Conservation (phyloP, 92 coral and sea anemone genomes). For the Heteractis magnifica region DNA sequence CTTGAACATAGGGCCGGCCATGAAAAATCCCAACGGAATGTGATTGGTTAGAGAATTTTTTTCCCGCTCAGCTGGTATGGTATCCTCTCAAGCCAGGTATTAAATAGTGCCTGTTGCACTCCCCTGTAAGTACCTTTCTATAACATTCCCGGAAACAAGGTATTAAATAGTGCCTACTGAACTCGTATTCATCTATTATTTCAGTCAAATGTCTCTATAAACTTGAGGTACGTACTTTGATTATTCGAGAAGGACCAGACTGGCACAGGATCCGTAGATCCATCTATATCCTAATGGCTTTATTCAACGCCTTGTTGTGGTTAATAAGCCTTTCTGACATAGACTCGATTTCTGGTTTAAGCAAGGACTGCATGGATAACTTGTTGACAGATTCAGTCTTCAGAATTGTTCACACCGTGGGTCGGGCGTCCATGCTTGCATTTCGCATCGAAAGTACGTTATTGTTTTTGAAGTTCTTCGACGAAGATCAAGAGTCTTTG, state of each 20-base stretch:
- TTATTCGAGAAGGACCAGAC: conserved; percentile 46
- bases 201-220: conserved; percentile 54
- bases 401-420: conserved; percentile 52
- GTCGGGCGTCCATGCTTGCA: conserved; percentile 59
- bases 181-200: not conserved
- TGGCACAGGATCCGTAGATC: conserved; percentile 59
- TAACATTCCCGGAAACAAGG: too few relatives aligned
- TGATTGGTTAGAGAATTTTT: too few relatives aligned
- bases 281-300: conserved; percentile 46
- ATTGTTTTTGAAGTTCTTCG: conserved; percentile 59
- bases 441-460: conserved; percentile 62
- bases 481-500: conserved; percentile 37
- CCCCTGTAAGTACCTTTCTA: too few relatives aligned
- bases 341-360: conserved; percentile 41
- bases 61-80: too few relatives aligned
- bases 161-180: too few relatives aligned
- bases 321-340: conserved; percentile 44
- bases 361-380: conserved; percentile 41
- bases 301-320: conserved; percentile 64
- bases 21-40: too few relatives aligned
- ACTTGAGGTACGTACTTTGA: conserved; percentile 47
- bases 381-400: conserved; percentile 39
- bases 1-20: too few relatives aligned
- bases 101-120: too few relatives aligned
- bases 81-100: too few relatives aligned